Conservation (phyloP, 2,797 vertebrate genomes). For the Molothrus ater region DNA sequence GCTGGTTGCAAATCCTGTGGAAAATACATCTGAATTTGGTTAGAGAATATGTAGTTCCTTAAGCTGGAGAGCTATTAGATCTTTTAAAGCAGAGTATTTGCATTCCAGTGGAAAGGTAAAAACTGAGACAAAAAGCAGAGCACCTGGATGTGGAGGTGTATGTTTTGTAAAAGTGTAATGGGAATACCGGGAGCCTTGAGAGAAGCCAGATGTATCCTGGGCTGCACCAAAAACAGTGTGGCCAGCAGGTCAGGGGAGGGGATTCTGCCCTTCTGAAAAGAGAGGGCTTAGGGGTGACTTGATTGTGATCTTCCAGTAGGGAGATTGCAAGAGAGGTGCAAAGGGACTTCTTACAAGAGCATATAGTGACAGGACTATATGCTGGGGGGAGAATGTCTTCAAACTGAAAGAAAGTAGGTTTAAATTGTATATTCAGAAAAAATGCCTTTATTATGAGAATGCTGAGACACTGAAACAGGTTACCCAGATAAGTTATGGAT, state of each 20-base stretch:
- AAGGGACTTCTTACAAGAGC: background rate
- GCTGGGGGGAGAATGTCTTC: background rate
- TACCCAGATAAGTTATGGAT: background rate
- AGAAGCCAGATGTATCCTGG: background rate
- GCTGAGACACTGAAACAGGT: background rate
- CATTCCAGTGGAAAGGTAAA: background rate
- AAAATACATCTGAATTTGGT: background rate
- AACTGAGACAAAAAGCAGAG: background rate
- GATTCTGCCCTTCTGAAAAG: background rate
- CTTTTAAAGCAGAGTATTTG: background rate
- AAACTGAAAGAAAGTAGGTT: background rate
- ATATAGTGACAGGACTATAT: background rate
- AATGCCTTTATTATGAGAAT: background rate
- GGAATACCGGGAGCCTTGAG: background rate
- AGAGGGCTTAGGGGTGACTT: background rate
- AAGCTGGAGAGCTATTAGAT: background rate
- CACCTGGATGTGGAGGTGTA: background rate
- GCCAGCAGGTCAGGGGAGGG: too few species aligned
- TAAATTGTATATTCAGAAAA: background rate
- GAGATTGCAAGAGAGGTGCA: background rate
- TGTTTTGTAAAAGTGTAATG: background rate
- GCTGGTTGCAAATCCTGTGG: background rate
- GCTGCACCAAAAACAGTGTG: background rate
- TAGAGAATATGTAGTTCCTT: background rate
- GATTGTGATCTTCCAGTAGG: background rate